Base-by-base conservation (phyloP, 23 tunicate genomes). In the Oikopleura vanhoeffeni region DNA sequence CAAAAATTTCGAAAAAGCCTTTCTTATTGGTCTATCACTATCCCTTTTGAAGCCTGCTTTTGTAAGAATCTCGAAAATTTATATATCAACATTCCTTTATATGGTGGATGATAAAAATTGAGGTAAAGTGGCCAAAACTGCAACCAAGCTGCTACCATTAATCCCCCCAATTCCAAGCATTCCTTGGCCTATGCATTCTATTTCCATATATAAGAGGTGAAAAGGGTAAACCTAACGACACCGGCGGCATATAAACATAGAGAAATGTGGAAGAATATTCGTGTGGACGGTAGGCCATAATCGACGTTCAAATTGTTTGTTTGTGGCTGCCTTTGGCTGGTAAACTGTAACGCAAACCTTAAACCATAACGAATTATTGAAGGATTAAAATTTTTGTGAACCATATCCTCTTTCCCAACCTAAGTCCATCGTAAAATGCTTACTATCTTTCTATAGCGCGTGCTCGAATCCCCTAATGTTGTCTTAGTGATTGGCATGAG, bases 251-350 rank as follows among this genome's bases (percentile, higher is more conserved):
- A 76, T 18, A 38, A 38, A 40, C 39, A 76, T 0, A 84, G 57
- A 77, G 40, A 76, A 32, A 86, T 83, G 41, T 39, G 34, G 33
- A 85, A 85, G 1, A 57, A 40, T 32, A 83, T 86, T n/a, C n/a
- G n/a, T 0, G 88, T 41, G 4, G 76, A 67, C 24, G 88, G 39
- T 4, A 86, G 49, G 35, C 88, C 88, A 41, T 86, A n/a, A 86
- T 39, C 88, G 76, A 13, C 85, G 41, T 40, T 86, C 88, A 35
- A 86, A 76, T 40, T n/a, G n/a, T n/a, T n/a, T n/a, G n/a, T 85
- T 86, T 24, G 85, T 86, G 0, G 88, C 85, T 64, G 82, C 82
- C 30, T 76, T 57, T 84, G 79, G 40, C 39, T 27, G 28, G 84
- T 83, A 36, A 36, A 49, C 60, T 49, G 60, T 49, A 8, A 49